These are phyloP conservation scores for Patagioenas fasciata DNA, from an alignment of 2,113 vertebrate species.

Conservation along the genomic window DNA sequence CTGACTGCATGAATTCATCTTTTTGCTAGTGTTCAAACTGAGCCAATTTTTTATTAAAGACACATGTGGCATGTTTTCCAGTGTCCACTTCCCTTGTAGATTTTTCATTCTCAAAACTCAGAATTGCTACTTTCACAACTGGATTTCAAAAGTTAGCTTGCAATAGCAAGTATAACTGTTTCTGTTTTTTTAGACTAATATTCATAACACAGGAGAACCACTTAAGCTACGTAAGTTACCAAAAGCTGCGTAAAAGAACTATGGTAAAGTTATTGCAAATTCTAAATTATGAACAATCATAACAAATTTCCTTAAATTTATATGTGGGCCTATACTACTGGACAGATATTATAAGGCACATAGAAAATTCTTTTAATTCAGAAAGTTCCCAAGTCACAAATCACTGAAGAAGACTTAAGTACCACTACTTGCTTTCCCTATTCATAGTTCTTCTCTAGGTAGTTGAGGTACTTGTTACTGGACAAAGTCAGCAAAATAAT, in stretches of 20 bases:
- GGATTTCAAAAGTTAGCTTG: not conserved
- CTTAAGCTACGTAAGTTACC: not conserved
- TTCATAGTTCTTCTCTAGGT: not conserved
- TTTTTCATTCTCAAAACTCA: not conserved
- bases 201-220: not conserved
- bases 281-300: not conserved
- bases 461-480: not conserved
- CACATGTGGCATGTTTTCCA: not conserved
- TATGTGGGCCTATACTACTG: not conserved
- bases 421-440: not conserved
- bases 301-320: not conserved
- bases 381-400: not conserved
- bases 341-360: not conserved
- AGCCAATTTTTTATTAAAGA: not conserved
- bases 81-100: not conserved
- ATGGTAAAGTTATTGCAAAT: not conserved
- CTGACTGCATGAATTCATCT: rapidly evolving
- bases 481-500: not conserved
- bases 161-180: not conserved
- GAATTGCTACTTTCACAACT: not conserved
- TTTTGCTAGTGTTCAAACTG: not conserved
- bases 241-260: not conserved
- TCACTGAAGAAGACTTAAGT: not conserved
- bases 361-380: not conserved
- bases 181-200: not conserved